These are phyloP conservation scores for Emydocephalus ijimae DNA, from an alignment of 2,113 vertebrate species.

Conservation along the genomic window DNA sequence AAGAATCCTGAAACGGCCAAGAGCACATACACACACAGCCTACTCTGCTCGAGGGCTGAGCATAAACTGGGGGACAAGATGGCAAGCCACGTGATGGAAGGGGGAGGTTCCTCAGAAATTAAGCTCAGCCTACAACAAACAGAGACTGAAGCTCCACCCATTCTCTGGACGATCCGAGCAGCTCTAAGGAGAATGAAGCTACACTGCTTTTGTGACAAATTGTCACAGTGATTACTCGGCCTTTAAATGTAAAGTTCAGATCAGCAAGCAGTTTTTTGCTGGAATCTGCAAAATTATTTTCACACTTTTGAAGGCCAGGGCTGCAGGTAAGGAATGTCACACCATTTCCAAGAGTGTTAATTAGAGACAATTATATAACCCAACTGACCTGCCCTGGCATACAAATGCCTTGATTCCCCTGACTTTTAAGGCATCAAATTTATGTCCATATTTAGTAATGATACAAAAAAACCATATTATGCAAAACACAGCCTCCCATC, in stretches of 20 bases:
- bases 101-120: no score
- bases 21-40: no score
- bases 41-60: no score
- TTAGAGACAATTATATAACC: slow-evolving; percentile 33
- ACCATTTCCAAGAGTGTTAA: slow-evolving; percentile 29
- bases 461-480: neutral
- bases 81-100: no score
- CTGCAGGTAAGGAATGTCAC: slow-evolving; percentile 23
- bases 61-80: no score
- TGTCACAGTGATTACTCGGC: slow-evolving; percentile 51
- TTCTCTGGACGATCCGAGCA: no score
- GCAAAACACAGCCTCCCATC: accelerated
- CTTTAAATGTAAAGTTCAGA: slow-evolving; percentile 30
- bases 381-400: slow-evolving; percentile 26
- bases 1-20: no score
- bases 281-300: slow-evolving; percentile 35
- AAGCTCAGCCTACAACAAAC: no score
- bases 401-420: neutral
- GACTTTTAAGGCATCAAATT: neutral
- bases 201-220: slow-evolving; percentile 35
- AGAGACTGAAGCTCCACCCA: no score
- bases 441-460: neutral
- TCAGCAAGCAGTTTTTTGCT: slow-evolving; percentile 22
- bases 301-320: slow-evolving; percentile 31
- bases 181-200: no score